Base-by-base conservation (phyloP, 2,888 invertebrate genomes). In the Orthosia cruda region DNA sequence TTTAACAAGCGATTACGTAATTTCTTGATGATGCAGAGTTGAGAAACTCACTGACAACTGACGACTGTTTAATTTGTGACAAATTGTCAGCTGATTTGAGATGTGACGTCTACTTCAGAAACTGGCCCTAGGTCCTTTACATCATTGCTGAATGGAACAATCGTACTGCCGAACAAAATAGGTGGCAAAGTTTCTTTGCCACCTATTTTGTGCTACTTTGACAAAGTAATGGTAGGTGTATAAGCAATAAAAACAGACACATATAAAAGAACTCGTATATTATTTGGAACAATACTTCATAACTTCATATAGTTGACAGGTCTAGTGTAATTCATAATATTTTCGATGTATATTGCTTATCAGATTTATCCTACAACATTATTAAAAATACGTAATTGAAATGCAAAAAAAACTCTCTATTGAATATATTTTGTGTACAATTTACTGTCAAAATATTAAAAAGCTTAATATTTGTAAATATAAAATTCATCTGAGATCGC, bases 401-500 rank as follows among this genome's bases (percentile, higher is more conserved):
- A 54, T 26, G 13, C 59, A 52, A 32, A 50, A 54, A 52, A 20
- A 47, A 45, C 13, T n/a, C 20, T 58, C 18, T 63, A 47, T 66
- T 58, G 40, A 71, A 57, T 58, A 40, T 26, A 61, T 71, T 47
- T 52, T 65, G 20, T 54, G 47, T 26, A 72, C 11, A 62, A 54
- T 32, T 74, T 64, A 49, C 32, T 20, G 45, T 74, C 50, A 68
- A 74, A 57, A 65, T 26, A 55, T 54, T 61, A 15, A 52, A 68
- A 74, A 66, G 49, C 23, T 62, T 49, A 58, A 20, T 57, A 50
- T 26, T 57, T 62, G 62, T 70, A 77, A 68, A 75, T 72, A 63
- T 81, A 67, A 65, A 68, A 84, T 58, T 61, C 26, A 61, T 64
- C 40, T 75, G 64, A 74, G 76, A 81, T 81, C 74, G 49, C 23